These are phyloP conservation scores for Halictus quadricinctus DNA, from an alignment of 2,888 invertebrate genomes.

Conservation along the genomic window DNA sequence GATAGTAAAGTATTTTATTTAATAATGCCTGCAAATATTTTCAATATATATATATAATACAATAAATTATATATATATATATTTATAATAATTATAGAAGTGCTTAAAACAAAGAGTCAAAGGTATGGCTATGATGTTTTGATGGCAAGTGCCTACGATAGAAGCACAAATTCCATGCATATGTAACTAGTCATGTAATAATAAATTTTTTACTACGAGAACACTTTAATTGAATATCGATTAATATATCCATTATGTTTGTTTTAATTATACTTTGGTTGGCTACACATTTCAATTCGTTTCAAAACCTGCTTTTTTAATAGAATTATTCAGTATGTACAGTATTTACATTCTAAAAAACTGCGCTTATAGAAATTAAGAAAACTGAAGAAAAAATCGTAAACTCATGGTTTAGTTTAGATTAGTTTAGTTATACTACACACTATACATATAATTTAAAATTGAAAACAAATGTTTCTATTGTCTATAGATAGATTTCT, in stretches of 20 bases:
- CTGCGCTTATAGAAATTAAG: neutral
- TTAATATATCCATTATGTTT: too few relatives aligned
- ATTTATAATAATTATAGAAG: neutral
- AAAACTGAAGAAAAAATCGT: neutral
- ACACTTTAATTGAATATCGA: neutral
- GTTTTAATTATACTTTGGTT: too few relatives aligned
- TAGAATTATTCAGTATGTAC: neutral
- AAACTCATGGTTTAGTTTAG: neutral
- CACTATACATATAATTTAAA: neutral
- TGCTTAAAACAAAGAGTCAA: neutral
- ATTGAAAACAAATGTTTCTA: neutral
- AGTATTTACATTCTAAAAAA: neutral
- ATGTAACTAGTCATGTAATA: constrained; percentile 46
- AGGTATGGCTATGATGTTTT: constrained; percentile 34
- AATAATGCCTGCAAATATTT: constrained; percentile 41
- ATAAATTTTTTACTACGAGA: constrained; percentile 32
- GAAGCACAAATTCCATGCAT: constrained; percentile 29
- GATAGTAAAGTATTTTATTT: constrained; percentile 14
- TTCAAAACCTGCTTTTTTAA: neutral
- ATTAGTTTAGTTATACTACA: too few relatives aligned
- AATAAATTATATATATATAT: constrained; percentile 4
- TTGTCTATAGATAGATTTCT: neutral
- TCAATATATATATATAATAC: constrained; percentile 20
- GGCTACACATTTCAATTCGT: neutral
- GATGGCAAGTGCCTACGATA: neutral